These are phyloP conservation scores for Calypte anna DNA, from an alignment of 2,113 vertebrate species.

Conservation along the genomic window DNA sequence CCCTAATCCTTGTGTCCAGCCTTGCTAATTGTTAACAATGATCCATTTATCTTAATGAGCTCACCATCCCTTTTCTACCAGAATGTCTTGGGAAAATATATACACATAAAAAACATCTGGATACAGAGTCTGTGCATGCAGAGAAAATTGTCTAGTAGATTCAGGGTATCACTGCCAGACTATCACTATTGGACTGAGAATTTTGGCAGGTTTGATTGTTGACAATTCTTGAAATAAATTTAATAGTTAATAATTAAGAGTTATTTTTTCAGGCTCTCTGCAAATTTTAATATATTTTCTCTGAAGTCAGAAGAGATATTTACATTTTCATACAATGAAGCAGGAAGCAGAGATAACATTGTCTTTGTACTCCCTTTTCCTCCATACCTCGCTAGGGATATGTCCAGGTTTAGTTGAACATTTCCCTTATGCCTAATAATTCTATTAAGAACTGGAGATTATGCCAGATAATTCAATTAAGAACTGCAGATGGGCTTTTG, in stretches of 20 bases:
- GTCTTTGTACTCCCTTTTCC: not conserved
- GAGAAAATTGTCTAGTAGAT: not conserved
- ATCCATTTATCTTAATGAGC: not conserved
- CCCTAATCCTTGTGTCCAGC: not conserved
- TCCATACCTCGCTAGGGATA: not conserved
- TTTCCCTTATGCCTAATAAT: not conserved
- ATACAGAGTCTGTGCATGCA: not conserved
- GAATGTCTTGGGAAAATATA: not conserved
- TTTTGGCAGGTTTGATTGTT: not conserved
- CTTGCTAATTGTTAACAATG: not conserved
- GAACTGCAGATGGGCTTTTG: not conserved
- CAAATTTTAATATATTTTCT: not conserved
- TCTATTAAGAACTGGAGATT: not conserved
- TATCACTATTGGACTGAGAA: not conserved
- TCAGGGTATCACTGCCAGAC: not conserved
- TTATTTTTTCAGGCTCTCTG: not conserved
- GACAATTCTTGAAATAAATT: not conserved
- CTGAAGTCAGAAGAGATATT: not conserved
- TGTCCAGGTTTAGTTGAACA: not conserved
- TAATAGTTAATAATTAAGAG: fast-evolving
- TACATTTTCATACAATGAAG: not conserved
- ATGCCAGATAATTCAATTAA: not conserved
- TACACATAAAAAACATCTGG: not conserved
- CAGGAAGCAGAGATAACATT: not conserved
- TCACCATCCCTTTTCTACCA: not conserved